These are phyloP conservation scores for Empis livida DNA, from an alignment of 2,888 invertebrate genomes.

Conservation along the genomic window DNA sequence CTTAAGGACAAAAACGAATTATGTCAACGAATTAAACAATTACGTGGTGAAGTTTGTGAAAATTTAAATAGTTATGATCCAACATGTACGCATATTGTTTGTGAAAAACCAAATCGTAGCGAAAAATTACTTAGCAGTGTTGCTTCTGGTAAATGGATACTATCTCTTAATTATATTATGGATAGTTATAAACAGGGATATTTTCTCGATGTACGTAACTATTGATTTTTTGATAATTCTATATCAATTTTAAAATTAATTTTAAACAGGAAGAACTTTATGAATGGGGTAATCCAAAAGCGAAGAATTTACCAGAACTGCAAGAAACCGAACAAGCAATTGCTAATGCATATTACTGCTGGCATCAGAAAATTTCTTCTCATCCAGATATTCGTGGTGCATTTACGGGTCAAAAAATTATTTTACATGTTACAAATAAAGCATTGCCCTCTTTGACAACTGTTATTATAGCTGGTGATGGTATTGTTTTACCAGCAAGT, in stretches of 20 bases:
- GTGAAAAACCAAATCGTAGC: conserved; percentile 60
- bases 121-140: conserved; percentile 80
- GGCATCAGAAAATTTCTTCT: conserved; percentile 48
- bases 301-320: conserved; percentile 37
- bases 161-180: conserved; percentile 66
- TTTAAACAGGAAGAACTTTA: conserved; percentile 58
- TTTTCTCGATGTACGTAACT: conserved; percentile 47
- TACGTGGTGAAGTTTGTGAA: conserved; percentile 20
- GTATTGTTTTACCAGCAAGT: conserved; percentile 43
- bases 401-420: conserved; percentile 41
- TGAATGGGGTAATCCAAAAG: conserved; percentile 72
- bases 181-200: conserved; percentile 45
- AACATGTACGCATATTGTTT: conserved; percentile 61
- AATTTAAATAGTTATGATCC: conserved; percentile 42
- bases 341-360: conserved; percentile 49
- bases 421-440: conserved; percentile 48
- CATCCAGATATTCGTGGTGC: conserved; percentile 37
- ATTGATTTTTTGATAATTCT: background rate
- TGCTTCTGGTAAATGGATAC: conserved; percentile 79
- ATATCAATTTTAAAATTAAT: conserved; percentile 15
- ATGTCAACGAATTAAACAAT: conserved; percentile 5
- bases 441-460: conserved; percentile 45
- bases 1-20: background rate
- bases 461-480: conserved; percentile 67
- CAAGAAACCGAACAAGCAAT: conserved; percentile 38